Evolutionary conservation across 2,797 vertebrate genomes (phyloP).

Genomic region (Amblyraja radiata): DNA sequence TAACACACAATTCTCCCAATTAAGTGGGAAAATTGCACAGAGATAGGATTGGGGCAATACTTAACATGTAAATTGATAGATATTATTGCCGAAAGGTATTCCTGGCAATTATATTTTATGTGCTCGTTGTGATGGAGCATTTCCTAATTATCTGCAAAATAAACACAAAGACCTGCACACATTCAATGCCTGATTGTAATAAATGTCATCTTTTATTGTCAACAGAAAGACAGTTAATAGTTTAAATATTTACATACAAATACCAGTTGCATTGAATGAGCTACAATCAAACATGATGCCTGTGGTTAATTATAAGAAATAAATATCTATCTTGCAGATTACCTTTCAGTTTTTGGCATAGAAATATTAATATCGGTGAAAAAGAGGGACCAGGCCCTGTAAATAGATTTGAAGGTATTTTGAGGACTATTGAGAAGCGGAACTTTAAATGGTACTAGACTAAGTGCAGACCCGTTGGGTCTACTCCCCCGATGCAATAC

Average conservation of each 20-base stretch:
- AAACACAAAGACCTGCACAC: background rate
- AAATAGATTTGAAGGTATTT: no score
- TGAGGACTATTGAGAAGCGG: no score
- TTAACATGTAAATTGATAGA: background rate
- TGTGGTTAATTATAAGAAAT: constrained; percentile 10
- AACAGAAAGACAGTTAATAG: background rate
- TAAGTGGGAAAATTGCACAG: background rate
- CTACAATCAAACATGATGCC: constrained; percentile 18
- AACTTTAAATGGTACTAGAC: no score
- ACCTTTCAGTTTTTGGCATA: background rate
- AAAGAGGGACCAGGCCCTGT: no score
- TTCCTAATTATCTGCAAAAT: constrained; percentile 27
- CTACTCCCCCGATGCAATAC: no score
- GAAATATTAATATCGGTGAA: background rate
- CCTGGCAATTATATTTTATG: background rate
- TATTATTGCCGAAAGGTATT: background rate
- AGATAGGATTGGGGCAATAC: background rate
- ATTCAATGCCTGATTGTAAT: background rate
- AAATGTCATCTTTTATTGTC: background rate
- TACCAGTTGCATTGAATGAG: background rate
- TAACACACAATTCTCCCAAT: background rate
- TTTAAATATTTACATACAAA: constrained; percentile 19
- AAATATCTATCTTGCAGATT: background rate
- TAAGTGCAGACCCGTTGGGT: no score
- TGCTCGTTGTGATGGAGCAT: background rate